These are phyloP conservation scores for Anolis sagrei DNA, from an alignment of 2,113 vertebrate species.

Conservation along the genomic window DNA sequence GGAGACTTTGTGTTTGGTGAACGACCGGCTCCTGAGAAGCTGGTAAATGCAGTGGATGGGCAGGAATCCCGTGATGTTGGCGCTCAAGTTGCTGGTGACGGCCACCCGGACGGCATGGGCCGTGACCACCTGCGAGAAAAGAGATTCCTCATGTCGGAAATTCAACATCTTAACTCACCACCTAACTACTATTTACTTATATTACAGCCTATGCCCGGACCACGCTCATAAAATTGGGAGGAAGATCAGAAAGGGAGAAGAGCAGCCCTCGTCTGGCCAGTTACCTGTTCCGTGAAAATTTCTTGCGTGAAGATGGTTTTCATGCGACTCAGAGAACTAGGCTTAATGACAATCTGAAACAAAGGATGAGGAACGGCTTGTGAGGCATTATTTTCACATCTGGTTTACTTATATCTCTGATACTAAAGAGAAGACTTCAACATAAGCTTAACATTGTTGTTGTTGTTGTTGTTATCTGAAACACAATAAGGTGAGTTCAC, in stretches of 20 bases:
- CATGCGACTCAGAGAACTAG: constrained; percentile 97
- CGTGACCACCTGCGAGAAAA: constrained; percentile 88
- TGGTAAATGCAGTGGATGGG: constrained; percentile 99
- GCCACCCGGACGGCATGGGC: constrained; percentile 96
- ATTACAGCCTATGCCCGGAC: too few relatives aligned
- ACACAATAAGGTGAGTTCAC: too few relatives aligned
- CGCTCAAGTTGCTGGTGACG: constrained; percentile 93
- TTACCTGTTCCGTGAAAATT: constrained; percentile 99
- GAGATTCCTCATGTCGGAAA: not conserved
- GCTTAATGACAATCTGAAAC: constrained; percentile 95
- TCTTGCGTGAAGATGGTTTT: constrained; percentile 99
- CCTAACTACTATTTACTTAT: too few relatives aligned
- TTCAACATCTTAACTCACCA: too few relatives aligned
- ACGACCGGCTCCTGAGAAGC: constrained; percentile 93
- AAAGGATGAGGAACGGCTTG: not conserved
- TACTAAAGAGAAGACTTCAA: too few relatives aligned
- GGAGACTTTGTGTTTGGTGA: constrained; percentile 99
- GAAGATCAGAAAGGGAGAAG: not conserved
- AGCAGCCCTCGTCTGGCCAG: not conserved
- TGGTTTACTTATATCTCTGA: too few relatives aligned
- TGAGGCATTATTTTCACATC: not conserved
- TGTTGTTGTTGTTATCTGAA: too few relatives aligned
- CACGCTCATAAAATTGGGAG: too few relatives aligned
- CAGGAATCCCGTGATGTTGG: constrained; percentile 96
- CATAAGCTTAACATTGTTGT: too few relatives aligned